Evolutionary conservation across 1,140 invertebrate genomes (phyloP).

Genomic region (Papilio machaon): DNA sequence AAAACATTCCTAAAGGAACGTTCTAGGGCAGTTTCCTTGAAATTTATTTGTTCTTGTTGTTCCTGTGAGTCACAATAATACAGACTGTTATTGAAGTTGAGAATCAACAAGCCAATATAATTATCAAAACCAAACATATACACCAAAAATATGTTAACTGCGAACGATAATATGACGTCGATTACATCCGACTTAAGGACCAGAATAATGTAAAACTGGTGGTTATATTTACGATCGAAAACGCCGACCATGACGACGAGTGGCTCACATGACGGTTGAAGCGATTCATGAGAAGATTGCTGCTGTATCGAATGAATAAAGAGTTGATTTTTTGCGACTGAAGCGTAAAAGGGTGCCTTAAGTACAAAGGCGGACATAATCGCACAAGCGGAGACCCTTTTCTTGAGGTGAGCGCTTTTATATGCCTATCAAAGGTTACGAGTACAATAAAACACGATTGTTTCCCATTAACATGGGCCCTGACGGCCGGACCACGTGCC

Average conservation of each 20-base stretch:
- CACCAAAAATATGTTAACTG: not conserved
- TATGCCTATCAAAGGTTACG: constrained; percentile 75
- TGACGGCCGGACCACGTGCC: constrained; percentile 33
- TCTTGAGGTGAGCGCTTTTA: constrained; percentile 75
- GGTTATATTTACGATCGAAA: constrained; percentile 30
- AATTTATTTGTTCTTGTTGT: not conserved
- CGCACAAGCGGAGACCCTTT: constrained; percentile 66
- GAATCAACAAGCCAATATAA: not conserved
- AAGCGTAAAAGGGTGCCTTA: constrained; percentile 66
- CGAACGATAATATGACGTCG: constrained; percentile 4
- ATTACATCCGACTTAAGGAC: constrained; percentile 18
- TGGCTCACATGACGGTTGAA: constrained; percentile 21
- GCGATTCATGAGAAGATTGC: constrained; percentile 44
- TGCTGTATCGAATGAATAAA: constrained; percentile 57
- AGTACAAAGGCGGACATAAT: constrained; percentile 70
- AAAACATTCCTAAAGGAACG: not conserved
- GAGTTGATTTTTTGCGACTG: constrained; percentile 67
- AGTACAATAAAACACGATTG: constrained; percentile 79
- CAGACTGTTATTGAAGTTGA: not conserved
- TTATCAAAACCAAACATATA: not conserved
- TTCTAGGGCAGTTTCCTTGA: not conserved
- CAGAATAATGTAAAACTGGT: constrained; percentile 16
- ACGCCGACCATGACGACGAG: constrained; percentile 9
- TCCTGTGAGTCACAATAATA: not conserved
- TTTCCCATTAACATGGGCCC: constrained; percentile 75